These are phyloP conservation scores for Melitaea athalia DNA, from an alignment of 2,888 invertebrate genomes.

Conservation along the genomic window DNA sequence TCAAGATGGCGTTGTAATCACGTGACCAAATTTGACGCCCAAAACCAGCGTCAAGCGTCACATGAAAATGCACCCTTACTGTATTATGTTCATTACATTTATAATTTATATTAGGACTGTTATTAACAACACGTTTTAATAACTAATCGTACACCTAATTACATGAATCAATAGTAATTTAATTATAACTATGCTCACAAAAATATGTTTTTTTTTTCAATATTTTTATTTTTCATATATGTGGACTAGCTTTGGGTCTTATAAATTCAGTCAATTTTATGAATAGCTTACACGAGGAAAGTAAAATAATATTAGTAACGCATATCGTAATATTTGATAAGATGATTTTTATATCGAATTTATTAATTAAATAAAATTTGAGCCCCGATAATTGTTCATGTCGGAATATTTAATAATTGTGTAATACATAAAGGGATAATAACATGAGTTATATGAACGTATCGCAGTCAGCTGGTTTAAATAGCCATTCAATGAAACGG, in stretches of 20 bases:
- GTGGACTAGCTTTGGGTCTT: slow-evolving; percentile 41
- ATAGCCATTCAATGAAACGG: no score
- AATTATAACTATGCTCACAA: slow-evolving; percentile 33
- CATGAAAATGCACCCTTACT: no score
- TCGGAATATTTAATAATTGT: neutral
- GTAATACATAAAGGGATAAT: neutral
- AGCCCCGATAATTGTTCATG: slow-evolving; percentile 2
- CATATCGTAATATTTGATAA: slow-evolving; percentile 1
- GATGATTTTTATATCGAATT: neutral
- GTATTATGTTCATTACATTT: slow-evolving; percentile 20
- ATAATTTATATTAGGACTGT: slow-evolving; percentile 41
- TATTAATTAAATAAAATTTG: slow-evolving; percentile 6
- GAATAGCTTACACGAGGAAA: slow-evolving; percentile 8
- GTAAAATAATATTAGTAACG: slow-evolving; percentile 5
- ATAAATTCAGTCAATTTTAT: slow-evolving; percentile 30
- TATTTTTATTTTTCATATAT: slow-evolving; percentile 15
- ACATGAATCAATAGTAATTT: slow-evolving; percentile 30
- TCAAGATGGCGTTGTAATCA: no score
- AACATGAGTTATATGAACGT: slow-evolving; percentile 3
- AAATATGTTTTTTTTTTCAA: slow-evolving; percentile 33
- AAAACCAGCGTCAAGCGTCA: no score
- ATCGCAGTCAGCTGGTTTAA: slow-evolving; percentile 14
- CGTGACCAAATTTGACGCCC: no score
- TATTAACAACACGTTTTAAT: slow-evolving; percentile 28
- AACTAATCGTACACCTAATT: slow-evolving; percentile 36